phyloP scores from a whole-genome alignment of 2,797 vertebrate genomes.

The Masticophis lateralis region DNA sequence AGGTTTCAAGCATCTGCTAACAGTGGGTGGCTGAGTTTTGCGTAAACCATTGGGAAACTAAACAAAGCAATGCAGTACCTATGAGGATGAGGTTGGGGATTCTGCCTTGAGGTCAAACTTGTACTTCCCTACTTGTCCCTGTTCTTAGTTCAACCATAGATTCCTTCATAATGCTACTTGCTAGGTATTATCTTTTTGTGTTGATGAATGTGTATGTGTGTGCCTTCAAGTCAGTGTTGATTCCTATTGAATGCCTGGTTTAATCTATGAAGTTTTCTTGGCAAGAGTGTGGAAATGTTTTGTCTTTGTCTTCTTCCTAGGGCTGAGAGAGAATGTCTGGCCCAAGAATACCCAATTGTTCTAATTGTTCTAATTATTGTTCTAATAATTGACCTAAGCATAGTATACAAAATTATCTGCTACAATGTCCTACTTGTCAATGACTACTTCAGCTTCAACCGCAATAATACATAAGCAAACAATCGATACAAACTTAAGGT shows the following conservation, averaged over 20 bases:
- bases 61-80: neutral
- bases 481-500: no score
- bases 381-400: no score
- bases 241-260: neutral
- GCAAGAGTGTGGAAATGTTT: neutral
- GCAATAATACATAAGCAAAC: no score
- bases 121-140: neutral
- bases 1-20: neutral
- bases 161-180: neutral
- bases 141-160: neutral
- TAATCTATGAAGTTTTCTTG: neutral
- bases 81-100: neutral
- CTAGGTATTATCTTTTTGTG: neutral
- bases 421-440: no score
- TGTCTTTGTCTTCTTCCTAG: neutral
- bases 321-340: neutral
- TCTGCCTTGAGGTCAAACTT: neutral
- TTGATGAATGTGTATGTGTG: neutral
- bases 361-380: no score
- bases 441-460: no score
- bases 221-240: neutral
- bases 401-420: no score
- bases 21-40: neutral
- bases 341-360: neutral
- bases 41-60: neutral